A percentile compares a stretch with the other conserved stretches of the same genome.
These are phyloP conservation scores for Cepaea hortensis DNA, from an alignment of 2,888 invertebrate species.

Conservation along the genomic window DNA sequence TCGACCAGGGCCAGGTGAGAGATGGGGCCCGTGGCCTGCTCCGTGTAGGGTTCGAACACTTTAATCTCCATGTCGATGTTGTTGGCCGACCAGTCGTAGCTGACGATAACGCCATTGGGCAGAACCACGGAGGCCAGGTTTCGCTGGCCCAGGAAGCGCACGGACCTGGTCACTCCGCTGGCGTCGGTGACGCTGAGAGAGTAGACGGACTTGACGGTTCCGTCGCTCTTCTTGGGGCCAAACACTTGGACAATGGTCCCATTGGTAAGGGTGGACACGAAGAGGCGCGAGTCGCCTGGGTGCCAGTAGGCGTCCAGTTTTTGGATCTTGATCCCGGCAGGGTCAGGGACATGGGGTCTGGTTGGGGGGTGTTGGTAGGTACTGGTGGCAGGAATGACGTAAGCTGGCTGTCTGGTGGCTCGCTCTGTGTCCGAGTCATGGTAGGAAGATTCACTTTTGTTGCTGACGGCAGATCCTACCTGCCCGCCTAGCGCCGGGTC, in stretches of 20 bases:
- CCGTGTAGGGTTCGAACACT: slow-evolving; percentile 48
- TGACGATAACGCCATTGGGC: slow-evolving; percentile 53
- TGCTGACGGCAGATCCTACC: not conserved
- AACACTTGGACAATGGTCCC: slow-evolving; percentile 49
- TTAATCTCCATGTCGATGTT: slow-evolving; percentile 53
- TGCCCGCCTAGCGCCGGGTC: not conserved
- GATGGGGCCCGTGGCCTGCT: slow-evolving; percentile 37
- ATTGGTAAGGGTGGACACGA: slow-evolving; percentile 51
- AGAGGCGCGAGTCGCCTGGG: slow-evolving; percentile 53
- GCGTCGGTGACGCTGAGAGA: slow-evolving; percentile 51
- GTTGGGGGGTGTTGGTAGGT: slow-evolving; percentile 15
- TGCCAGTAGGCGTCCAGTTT: slow-evolving; percentile 53
- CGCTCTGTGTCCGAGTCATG: not conserved
- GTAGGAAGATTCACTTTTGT: not conserved
- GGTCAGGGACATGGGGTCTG: slow-evolving; percentile 19
- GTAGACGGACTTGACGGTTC: slow-evolving; percentile 50
- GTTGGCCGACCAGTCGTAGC: slow-evolving; percentile 54
- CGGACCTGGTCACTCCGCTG: slow-evolving; percentile 36
- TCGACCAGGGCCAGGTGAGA: slow-evolving; percentile 51
- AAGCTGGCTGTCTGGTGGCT: slow-evolving; percentile 24
- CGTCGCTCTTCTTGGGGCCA: slow-evolving; percentile 54
- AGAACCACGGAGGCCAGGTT: slow-evolving; percentile 55
- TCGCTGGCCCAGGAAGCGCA: slow-evolving; percentile 50
- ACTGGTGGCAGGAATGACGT: not conserved
- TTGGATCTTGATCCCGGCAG: slow-evolving; percentile 40